Base-by-base conservation (phyloP, 2,113 vertebrate species). In the Microtus oregoni region DNA sequence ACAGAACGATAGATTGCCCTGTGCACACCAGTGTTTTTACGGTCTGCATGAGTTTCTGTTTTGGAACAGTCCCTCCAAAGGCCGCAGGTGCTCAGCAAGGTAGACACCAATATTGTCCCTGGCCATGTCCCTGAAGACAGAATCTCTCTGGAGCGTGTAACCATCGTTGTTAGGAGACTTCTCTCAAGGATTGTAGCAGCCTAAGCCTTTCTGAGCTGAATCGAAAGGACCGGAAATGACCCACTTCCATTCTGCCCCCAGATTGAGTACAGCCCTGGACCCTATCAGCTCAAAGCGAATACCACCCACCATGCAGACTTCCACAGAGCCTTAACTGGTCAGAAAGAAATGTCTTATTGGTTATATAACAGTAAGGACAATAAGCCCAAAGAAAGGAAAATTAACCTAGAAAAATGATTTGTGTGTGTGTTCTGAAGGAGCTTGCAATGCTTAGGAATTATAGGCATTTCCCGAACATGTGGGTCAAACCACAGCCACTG, bases 401-500 rank as follows among this genome's bases (percentile, higher is more conserved):
- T 22, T 61, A 70, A 90, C 52, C 50, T 81, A 79, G 68, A 79
- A 87, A 89, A 93, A 38, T 28, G 75, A 90, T 67, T 72, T 83
- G 47, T 75, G 68, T 92, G 73, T 92, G 63, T 91, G 58, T 58
- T 58, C 58, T 58, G 58, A 58, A 58, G 58, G 85, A 95, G 90
- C 50, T 76, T 89, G 90, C 58, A 94, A 79, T 58, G 35, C 86
- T 70, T 94, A 76, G 20, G 28, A 44, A 44, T 76, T 4, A 26
- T 32, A 78, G 38, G 10, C 12, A 13, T 91, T 94, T 97, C 94
- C 3, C 9, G 91, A 94, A 89, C 85, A 41, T 28, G 90, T 30
- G 22, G 24, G 88, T 55, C 32, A 9, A 24, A 79, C 58, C 65
- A 28, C 11, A 4, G 63, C 5, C 24, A 9, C 28, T 0, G 24